A percentile compares a stretch with the other conserved stretches of the same genome.
phyloP scores from a whole-genome alignment of 2,888 invertebrate genomes.

The Nudaria mundana region DNA sequence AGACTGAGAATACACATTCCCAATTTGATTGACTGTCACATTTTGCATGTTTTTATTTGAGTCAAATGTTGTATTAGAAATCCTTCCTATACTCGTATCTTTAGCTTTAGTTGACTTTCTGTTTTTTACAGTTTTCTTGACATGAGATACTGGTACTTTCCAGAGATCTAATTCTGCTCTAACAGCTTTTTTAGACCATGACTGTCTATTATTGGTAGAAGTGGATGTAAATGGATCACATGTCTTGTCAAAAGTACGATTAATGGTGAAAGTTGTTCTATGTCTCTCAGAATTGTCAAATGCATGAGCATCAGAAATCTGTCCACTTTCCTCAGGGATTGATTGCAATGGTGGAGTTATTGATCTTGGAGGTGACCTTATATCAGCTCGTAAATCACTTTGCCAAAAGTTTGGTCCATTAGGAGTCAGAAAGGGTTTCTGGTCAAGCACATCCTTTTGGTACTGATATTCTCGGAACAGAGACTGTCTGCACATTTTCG shows the following conservation, averaged over 20 bases:
- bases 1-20: constrained; percentile 71
- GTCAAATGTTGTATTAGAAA: constrained; percentile 47
- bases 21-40: constrained; percentile 58
- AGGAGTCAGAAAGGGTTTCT: constrained; percentile 46
- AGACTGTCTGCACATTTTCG: constrained; percentile 62
- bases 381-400: constrained; percentile 46
- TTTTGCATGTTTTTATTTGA: constrained; percentile 71
- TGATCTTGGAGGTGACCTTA: constrained; percentile 62
- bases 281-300: constrained; percentile 55
- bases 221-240: constrained; percentile 30
- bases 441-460: constrained; percentile 49
- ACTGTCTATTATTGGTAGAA: constrained; percentile 41
- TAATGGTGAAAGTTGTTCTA: constrained; percentile 63
- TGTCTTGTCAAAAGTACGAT: constrained; percentile 66
- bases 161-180: constrained; percentile 61
- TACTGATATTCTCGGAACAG: constrained; percentile 63
- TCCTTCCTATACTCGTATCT: constrained; percentile 39
- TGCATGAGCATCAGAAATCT: constrained; percentile 55
- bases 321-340: constrained; percentile 74
- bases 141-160: constrained; percentile 56
- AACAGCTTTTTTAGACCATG: constrained; percentile 67
- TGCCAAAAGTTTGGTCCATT: constrained; percentile 63
- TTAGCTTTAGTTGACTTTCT: constrained; percentile 42
- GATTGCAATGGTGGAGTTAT: constrained; percentile 66
- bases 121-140: constrained; percentile 48